A percentile compares a stretch with the other conserved stretches of the same genome.
Evolutionary conservation across 1,140 invertebrate species (phyloP).

Genomic region (Ladona fulva): DNA sequence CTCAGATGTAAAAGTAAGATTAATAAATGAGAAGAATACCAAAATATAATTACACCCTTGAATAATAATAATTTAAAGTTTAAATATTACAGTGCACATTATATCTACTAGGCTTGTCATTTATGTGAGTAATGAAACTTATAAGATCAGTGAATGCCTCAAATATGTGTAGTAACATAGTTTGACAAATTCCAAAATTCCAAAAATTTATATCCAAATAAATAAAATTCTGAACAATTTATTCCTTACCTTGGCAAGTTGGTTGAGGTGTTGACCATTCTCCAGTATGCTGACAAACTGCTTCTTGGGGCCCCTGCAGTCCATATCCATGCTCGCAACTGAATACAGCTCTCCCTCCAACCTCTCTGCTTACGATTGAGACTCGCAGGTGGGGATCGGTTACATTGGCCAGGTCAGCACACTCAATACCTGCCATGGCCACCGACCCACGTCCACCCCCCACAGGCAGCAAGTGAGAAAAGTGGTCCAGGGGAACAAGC

Average conservation of each 20-base stretch:
- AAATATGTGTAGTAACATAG: no score
- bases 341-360: conserved; percentile 68
- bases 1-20: no score
- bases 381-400: conserved; percentile 49
- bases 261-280: conserved; percentile 70
- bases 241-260: conserved; percentile 57
- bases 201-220: no score
- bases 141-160: no score
- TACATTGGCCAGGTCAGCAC: conserved; percentile 52
- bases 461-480: conserved; percentile 7
- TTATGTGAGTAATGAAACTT: no score
- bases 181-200: no score
- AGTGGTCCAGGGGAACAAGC: background rate
- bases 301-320: conserved; percentile 59
- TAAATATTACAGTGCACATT: no score
- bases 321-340: conserved; percentile 69
- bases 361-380: conserved; percentile 58
- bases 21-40: no score
- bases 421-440: conserved; percentile 51
- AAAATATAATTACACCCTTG: no score
- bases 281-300: conserved; percentile 64
- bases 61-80: no score
- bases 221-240: no score
- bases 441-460: background rate
- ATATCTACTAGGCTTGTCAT: no score